Evolutionary conservation across 2,797 vertebrate genomes (phyloP), one percentile per base, ranked within the genome.

Genomic region (Mormyrops boulengeri): DNA sequence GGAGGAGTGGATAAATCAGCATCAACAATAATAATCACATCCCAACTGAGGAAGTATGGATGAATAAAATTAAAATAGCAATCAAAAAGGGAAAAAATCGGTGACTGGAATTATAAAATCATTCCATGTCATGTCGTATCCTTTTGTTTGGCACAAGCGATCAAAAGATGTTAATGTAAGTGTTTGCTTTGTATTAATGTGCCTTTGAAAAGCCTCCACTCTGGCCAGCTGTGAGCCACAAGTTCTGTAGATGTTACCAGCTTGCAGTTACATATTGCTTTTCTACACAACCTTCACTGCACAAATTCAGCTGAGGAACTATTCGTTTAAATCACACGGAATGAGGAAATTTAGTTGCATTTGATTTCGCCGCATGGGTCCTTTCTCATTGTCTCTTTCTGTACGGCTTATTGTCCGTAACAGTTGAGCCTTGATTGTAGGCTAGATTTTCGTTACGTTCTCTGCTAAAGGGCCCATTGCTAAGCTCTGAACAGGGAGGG

Each of bases 361-460:
- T 66, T 44, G 30, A 41, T 62, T 62, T 88, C 87, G 2, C 57
- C n/a, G 19, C 55, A 66, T 22, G 57, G 41, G 17, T 38, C 57
- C 34, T 44, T 88, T 47, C 38, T 44, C 34, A 47, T 88, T 88
- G 87, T 88, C 57, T 66, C n/a, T n/a, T 66, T 22, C 55, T 66
- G 38, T 66, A 34, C 19, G 11, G 50, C 85, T 57, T 55, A 87
- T 30, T 87, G 52, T 85, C 85, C 85, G 34, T 87, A 55, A 57
- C 85, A 87, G 50, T 57, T 7, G 52, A 57, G 50, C 52, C 26
- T 87, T 87, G 85, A 87, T 55, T 87, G 52, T 87, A 38, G 85
- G 52, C 26, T 57, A 55, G 53, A 87, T 41, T 55, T 87, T 6
- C 5, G 85, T 55, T 55, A n/a, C 34, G 2, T 57, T 87, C 85